Percentiles rank a stretch among this genome's conserved stretches.
phyloP scores from a whole-genome alignment of 2,888 invertebrate genomes.

The Unio pictorum region DNA sequence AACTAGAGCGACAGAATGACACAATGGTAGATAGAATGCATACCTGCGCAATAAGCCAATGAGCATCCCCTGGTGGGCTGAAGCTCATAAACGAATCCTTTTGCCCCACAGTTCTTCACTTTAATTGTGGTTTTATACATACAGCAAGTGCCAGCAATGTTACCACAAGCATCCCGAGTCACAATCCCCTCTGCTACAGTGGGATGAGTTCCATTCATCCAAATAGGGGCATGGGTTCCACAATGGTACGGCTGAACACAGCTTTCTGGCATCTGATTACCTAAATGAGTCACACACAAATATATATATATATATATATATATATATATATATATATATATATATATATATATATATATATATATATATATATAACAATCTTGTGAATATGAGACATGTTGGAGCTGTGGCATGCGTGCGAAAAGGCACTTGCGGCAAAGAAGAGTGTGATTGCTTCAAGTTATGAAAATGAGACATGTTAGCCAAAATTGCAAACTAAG shows the following conservation, averaged over 20 bases:
- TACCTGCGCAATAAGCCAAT: conserved; percentile 35
- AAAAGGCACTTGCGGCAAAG: too few relatives aligned
- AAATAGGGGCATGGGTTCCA: conserved; percentile 26
- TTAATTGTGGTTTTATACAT: conserved; percentile 4
- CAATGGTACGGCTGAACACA: conserved; percentile 21
- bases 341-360: too few relatives aligned
- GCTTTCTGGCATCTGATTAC: conserved; percentile 8
- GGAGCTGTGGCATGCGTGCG: too few relatives aligned
- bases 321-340: too few relatives aligned
- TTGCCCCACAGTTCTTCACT: conserved; percentile 26
- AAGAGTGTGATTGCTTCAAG: too few relatives aligned
- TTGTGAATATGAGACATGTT: too few relatives aligned
- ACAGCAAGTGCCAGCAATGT: conserved; percentile 10
- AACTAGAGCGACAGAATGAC: too few relatives aligned
- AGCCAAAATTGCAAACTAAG: too few relatives aligned
- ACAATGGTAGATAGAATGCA: neutral
- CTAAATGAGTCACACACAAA: neutral
- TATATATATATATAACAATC: too few relatives aligned
- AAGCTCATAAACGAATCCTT: conserved; percentile 20
- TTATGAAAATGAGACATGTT: too few relatives aligned
- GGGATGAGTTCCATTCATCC: conserved; percentile 24
- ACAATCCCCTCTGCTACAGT: conserved; percentile 14
- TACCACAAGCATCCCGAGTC: conserved; percentile 8
- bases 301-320: too few relatives aligned
- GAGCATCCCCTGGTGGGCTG: conserved; percentile 20